Base-by-base conservation (phyloP, 2,888 invertebrate genomes). In the Ochropleura plecta region DNA sequence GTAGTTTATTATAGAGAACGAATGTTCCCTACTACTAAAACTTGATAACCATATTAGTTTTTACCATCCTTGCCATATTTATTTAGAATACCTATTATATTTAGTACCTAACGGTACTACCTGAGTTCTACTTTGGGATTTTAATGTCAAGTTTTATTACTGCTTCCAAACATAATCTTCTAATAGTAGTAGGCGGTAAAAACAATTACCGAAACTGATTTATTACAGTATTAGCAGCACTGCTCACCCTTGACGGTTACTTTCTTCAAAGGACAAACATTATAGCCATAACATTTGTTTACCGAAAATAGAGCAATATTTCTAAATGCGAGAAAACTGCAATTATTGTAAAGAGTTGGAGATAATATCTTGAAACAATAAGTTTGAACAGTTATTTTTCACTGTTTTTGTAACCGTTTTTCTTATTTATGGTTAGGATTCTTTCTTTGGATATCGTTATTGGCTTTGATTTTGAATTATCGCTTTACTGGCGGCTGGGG, bases 241-340 rank as follows among this genome's bases (percentile, higher is more conserved):
- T 49, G 46, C 57, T 49, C 66, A 78, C 60, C 30, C 51, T 71
- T 66, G 68, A 76, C 73, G 65, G 71, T 78, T 74, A 85, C 67
- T 78, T 82, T 86, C 79, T 83, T 77, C 68, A 67, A 64, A 76
- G 74, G 69, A 81, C 79, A 82, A 84, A 74, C n/a, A 62, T 44
- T 76, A 73, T 67, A 14, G n/a, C 67, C 55, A 65, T 73, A 77
- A 70, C 68, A 77, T 77, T 84, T 85, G 82, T 79, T 84, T 81
- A 63, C 67, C 12, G 53, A 83, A 87, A 86, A 84, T 71, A 82
- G 83, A 79, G 70, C 76, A 84, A 76, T 79, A 76, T 78, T 73
- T 70, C 60, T 46, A 76, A 83, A 75, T 67, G 12, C 49, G 0
- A 69, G 64, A 73, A 83, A 73, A 65, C 71, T 62, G 66, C 67